A percentile compares a stretch with the other conserved stretches of the same genome.
Conservation (phyloP, 2,797 vertebrate genomes). For the Peromyscus nudipes region DNA sequence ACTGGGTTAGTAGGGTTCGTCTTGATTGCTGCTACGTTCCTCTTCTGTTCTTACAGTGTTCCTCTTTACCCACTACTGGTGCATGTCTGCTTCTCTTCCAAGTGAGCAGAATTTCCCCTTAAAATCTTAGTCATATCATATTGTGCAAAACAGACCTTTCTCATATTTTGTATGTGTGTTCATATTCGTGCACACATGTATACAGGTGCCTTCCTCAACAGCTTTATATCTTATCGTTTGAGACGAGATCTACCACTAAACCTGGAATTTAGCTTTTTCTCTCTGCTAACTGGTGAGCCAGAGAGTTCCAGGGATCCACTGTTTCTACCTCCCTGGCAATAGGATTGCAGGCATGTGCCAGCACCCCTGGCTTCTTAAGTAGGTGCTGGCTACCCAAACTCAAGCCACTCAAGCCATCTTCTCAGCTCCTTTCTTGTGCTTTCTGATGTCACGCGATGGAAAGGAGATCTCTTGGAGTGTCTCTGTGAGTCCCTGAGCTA, state of each 20-base stretch:
- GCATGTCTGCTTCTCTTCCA: neutral
- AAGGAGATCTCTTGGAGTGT: slow-evolving; percentile 47
- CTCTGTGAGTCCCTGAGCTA: neutral
- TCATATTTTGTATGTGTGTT: slow-evolving; percentile 62
- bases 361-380: neutral
- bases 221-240: neutral
- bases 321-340: neutral
- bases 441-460: slow-evolving; percentile 56
- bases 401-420: too few species aligned
- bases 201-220: neutral
- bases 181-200: neutral
- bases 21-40: slow-evolving; percentile 67
- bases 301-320: neutral
- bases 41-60: neutral
- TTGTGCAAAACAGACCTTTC: slow-evolving; percentile 74
- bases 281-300: neutral
- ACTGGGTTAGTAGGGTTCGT: slow-evolving; percentile 48
- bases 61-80: neutral
- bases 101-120: slow-evolving; percentile 66
- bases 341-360: neutral
- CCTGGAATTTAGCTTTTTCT: too few species aligned
- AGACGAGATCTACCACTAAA: neutral
- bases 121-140: slow-evolving; percentile 71
- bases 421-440: slow-evolving; percentile 29
- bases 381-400: neutral